Conservation (phyloP, 2,797 vertebrate genomes). For the Pipistrellus kuhlii region DNA sequence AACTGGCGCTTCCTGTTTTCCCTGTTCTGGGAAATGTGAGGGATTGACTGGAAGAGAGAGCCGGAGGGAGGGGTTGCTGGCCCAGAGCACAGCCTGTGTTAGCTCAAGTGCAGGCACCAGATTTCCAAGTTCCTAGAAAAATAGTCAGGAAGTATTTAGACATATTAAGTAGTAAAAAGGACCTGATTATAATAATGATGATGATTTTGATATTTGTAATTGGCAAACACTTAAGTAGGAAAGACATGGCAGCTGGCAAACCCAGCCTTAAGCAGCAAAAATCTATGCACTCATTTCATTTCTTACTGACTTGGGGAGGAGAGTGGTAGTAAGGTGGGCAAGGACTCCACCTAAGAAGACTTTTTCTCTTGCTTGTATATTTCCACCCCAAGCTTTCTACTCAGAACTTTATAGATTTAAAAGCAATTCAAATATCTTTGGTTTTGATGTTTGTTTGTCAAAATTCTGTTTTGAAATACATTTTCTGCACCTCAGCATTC, state of each 20-base stretch:
- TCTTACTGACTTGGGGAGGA: neutral
- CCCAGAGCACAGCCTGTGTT: neutral
- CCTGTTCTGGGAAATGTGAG: slow-evolving; percentile 66
- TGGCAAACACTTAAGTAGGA: neutral
- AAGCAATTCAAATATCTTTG: neutral
- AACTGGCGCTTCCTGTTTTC: slow-evolving; percentile 52
- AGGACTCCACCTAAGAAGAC: neutral
- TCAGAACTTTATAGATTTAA: slow-evolving; percentile 4
- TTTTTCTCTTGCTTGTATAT: neutral
- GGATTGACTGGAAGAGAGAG: slow-evolving; percentile 39
- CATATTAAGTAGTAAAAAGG: neutral
- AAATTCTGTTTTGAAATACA: neutral
- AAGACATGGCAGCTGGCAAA: neutral
- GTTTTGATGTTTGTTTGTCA: neutral
- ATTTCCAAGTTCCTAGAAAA: slow-evolving; percentile 57
- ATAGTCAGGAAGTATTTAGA: slow-evolving; percentile 49
- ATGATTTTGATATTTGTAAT: slow-evolving; percentile 15
- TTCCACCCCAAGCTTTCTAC: neutral
- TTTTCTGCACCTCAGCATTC: neutral
- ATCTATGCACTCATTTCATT: neutral
- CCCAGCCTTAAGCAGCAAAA: neutral
- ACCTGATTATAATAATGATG: neutral
- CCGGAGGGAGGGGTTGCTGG: neutral
- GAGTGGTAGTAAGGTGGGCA: neutral
- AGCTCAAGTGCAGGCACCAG: neutral